Base-by-base conservation (phyloP, 2,797 vertebrate genomes). In the Harpagifer antarcticus region DNA sequence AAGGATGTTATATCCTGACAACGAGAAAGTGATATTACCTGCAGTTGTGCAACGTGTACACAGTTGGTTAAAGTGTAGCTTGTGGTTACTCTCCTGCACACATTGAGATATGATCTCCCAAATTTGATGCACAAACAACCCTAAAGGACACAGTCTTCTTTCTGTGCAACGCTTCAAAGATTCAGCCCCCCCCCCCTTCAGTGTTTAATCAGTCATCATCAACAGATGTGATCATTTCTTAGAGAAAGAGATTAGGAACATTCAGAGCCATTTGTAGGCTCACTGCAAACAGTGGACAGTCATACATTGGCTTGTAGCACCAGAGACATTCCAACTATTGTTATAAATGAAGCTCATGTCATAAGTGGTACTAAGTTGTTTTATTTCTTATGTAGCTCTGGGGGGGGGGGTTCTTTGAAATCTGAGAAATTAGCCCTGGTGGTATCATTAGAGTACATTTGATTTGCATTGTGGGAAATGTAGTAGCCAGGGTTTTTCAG, bases 171-270 rank as follows among this genome's bases (percentile, higher is more conserved):
- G 5, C 33, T 33, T 33, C 33, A 8, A 33, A 33, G 7, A 33
- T 33, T 8, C 33, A 33, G 33, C 33, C 33, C 52, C 52, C 12
- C n/a, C 37, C 6, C 19, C 0, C 48, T 27, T 20, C 23, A 42
- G 31, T 1, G 4, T 3, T 61, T 67, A 50, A 77, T 85, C 67
- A 80, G 43, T n/a, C 60, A 17, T n/a, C 60, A 12, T 62, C 6
- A 27, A 20, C 20, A 27, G 3, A 70, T 64, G 58, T 81, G 48
- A 68, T 80, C 67, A 69, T 73, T 15, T 73, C 55, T 49, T 31
- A n/a, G n/a, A n/a, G n/a, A n/a, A n/a, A n/a, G 5, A 37, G 67
- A 74, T 65, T 74, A 19, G 16, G 7, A 5, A 53, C 71, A 47
- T 37, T 74, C 50, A 67, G 14, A 50, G 4, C 17, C 19, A 31